Conservation (phyloP, 2,113 vertebrate species). For the Vanacampus margaritifer region DNA sequence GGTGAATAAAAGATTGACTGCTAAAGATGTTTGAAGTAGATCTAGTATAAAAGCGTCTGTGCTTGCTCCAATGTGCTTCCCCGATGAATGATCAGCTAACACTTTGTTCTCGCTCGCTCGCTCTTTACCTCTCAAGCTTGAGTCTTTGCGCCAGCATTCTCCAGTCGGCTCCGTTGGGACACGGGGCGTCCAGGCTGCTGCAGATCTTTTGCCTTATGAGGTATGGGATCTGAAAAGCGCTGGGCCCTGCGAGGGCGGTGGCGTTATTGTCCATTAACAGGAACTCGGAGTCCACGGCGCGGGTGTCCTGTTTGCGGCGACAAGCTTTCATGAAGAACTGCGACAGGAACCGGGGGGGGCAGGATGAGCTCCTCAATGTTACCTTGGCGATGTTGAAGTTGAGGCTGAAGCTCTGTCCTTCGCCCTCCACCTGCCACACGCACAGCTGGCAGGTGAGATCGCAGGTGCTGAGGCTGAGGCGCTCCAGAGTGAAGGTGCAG, state of each 20-base stretch:
- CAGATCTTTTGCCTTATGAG: conserved; percentile 99
- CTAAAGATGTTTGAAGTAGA: not conserved
- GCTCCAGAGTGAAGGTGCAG: conserved; percentile 96
- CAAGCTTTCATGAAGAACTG: not conserved
- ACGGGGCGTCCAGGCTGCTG: conserved; percentile 90
- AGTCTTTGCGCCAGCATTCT: conserved; percentile 95
- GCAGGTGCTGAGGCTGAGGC: conserved; percentile 87
- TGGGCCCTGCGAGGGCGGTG: conserved; percentile 93
- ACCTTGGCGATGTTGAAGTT: conserved; percentile 97
- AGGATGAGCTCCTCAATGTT: conserved; percentile 15
- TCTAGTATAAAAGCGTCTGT: conserved; percentile 6
- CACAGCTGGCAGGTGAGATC: conserved; percentile 97
- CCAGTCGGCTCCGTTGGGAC: conserved; percentile 92
- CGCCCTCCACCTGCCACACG: conserved; percentile 98
- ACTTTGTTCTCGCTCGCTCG: not conserved
- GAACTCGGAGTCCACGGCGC: conserved; percentile 76
- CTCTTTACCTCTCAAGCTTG: conserved; percentile 88
- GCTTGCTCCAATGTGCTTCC: too few relatives aligned
- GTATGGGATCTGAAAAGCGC: conserved; percentile 99
- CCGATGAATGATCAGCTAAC: too few relatives aligned
- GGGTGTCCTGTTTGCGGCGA: conserved; percentile 77
- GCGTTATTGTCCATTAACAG: conserved; percentile 85
- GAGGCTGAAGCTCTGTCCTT: conserved; percentile 92
- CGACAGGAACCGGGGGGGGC: fast-evolving
- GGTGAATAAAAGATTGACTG: too few relatives aligned